Evolutionary conservation across 2,888 invertebrate genomes (phyloP).

Genomic region (Blomia tropicalis): DNA sequence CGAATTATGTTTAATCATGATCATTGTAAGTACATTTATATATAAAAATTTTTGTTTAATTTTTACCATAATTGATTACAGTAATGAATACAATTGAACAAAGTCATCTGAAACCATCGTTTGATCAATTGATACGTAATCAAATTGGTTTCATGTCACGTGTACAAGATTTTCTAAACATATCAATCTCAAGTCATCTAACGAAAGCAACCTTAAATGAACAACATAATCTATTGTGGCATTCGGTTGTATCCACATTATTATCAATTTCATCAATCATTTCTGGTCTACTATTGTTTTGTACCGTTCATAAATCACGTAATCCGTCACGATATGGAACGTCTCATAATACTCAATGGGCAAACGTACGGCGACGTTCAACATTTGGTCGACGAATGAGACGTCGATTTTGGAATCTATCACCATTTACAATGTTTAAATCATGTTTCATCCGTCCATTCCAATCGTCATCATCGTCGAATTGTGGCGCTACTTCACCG

Average conservation of each 20-base stretch:
- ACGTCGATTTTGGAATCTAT: not conserved
- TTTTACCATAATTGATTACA: not conserved
- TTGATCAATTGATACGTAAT: not conserved
- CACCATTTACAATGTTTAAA: not conserved
- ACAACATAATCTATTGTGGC: not conserved
- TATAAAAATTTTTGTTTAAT: not conserved
- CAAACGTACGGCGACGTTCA: not conserved
- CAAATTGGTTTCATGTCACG: conserved; percentile 9
- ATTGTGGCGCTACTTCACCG: not conserved
- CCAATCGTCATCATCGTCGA: not conserved
- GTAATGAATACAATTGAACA: not conserved
- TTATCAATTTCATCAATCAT: not conserved
- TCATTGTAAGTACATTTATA: not conserved
- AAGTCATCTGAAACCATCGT: not conserved
- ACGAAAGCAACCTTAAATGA: not conserved
- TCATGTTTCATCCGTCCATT: not conserved
- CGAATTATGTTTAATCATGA: not conserved
- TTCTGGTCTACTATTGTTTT: not conserved
- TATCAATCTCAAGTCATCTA: not conserved
- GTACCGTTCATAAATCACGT: not conserved
- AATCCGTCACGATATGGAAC: not conserved
- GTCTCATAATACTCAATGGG: not conserved
- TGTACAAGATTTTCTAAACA: conserved; percentile 10
- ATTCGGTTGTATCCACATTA: not conserved
- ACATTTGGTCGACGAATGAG: not conserved